Base-by-base conservation (phyloP, 2,888 invertebrate genomes). In the Drosophila emarginata region DNA sequence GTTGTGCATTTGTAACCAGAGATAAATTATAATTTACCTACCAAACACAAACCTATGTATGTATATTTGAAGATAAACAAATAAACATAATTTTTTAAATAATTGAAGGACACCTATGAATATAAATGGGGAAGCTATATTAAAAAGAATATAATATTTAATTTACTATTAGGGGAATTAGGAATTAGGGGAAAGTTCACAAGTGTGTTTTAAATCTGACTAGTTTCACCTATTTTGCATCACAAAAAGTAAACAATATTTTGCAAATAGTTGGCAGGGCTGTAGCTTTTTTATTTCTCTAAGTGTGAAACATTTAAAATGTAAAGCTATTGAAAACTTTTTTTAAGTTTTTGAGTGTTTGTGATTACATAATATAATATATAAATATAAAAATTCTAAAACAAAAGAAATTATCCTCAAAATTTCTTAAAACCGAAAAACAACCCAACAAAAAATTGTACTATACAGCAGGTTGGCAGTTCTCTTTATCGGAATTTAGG, bases 311-410 rank as follows among this genome's bases (percentile, higher is more conserved):
- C 18, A 36, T 28, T 28, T 5, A 28, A 28, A 28, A 6, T 28
- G 28, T 28, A 40, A 40, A 7, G 1, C 15, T 40, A 2, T 2
- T 40, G 28, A 28, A 28, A 28, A 40, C 6, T 40, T 40, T 7
- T 15, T 28, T 28, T 28, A 28, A 28, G 28, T 28, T 28, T 40
- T 7, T 40, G 15, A n/a, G n/a, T n/a, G n/a, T n/a, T n/a, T n/a
- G n/a, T n/a, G n/a, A n/a, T n/a, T n/a, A n/a, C n/a, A n/a, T n/a
- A n/a, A n/a, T n/a, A n/a, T n/a, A n/a, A n/a, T n/a, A n/a, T n/a
- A n/a, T n/a, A n/a, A n/a, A n/a, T n/a, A n/a, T 40, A 18, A 45
- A 6, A 45, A 18, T 39, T 50, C 15, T 63, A 37, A 45, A 57
- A 54, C 32, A 23, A 39, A 9, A 21, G 39, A 21, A 12, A 37